Base-by-base conservation (phyloP, 1,140 invertebrate genomes). In the Hyles vespertilio region DNA sequence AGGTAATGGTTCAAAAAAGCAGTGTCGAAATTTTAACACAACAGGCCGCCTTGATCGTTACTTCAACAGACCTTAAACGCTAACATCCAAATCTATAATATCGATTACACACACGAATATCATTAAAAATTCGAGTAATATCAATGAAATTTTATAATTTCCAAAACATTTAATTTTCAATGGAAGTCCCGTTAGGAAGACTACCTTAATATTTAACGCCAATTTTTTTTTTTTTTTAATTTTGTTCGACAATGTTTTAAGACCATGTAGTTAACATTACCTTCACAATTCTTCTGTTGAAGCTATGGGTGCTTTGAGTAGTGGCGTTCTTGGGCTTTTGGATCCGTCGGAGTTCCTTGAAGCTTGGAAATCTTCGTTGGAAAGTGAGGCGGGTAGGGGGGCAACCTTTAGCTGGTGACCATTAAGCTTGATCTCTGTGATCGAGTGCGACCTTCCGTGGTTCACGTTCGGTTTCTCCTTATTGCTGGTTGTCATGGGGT, bases 381-480 rank as follows among this genome's bases (percentile, higher is more conserved):
- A 92, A 57, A 93, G 87, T 22, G 92, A 92, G 33, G 91, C 89
- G 3, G 87, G 80, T n/a, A 91, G 85, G 9, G 92, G 91, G 50
- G 91, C 92, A 47, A 94, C 89, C 72, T 92, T 93, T 53, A 93
- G 70, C 62, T 92, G 92, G 74, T 93, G 92, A 10, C 93, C 93
- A 77, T 94, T 94, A 56, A 94, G 78, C 79, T 94, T 94, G 61
- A 94, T 93, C 72, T 95, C 93, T 51, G 93, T 93, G 50, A 94
- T 93, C 52, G 94, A 94, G 81, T 93, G 93, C 40, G 93, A 94
- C 68, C 94, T 89, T 2, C 92, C 92, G 69, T 94, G 94, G 69
- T 92, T 89, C 70, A 90, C 73, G 69, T 91, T 88, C 61, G 92
- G 80, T 73, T 91, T 92, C 45, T 89, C 81, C 53, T 90, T 79